Percentiles rank a stretch among this genome's conserved stretches.
Evolutionary conservation across 2,888 invertebrate species (phyloP).

Genomic region (Eumacrocentrus americanus): DNA sequence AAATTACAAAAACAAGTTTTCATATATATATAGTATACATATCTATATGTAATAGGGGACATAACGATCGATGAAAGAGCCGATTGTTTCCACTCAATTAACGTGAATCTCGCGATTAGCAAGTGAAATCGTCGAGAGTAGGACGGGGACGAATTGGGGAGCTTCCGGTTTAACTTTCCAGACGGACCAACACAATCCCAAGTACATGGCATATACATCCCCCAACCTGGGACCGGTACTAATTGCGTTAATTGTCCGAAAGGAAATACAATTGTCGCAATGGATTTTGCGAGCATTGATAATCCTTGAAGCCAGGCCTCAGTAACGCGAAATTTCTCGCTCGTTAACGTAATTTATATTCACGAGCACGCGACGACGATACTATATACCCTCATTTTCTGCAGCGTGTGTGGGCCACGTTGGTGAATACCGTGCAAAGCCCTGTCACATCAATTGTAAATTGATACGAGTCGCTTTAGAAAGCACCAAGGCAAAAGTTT

Average conservation of each 20-base stretch:
- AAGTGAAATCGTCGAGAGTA: constrained; percentile 12
- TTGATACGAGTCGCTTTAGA: constrained; percentile 37
- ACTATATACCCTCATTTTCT: not conserved
- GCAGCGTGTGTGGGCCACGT: constrained; percentile 8
- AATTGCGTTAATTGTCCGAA: constrained; percentile 26
- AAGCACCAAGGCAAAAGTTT: constrained; percentile 33
- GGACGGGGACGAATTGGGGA: constrained; percentile 3
- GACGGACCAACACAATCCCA: constrained; percentile 31
- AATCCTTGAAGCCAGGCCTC: constrained; percentile 8
- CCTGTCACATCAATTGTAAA: constrained; percentile 41
- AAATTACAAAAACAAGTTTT: not conserved
- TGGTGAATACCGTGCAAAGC: constrained; percentile 11
- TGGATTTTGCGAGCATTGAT: constrained; percentile 18
- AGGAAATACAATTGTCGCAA: constrained; percentile 21
- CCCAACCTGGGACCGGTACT: constrained; percentile 16
- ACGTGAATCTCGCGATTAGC: constrained; percentile 14
- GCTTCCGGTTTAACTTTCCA: constrained; percentile 23
- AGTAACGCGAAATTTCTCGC: constrained; percentile 24
- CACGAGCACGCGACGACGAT: constrained; percentile 18
- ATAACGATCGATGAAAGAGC: not conserved
- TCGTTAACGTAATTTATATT: constrained; percentile 29
- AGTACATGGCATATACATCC: not conserved
- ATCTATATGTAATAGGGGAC: not conserved
- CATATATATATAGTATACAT: not conserved
- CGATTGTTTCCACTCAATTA: constrained; percentile 16